Percentiles rank a stretch among this genome's conserved stretches.
These are phyloP conservation scores for Drosophila affinis DNA, from an alignment of 2,888 invertebrate genomes.

Conservation along the genomic window DNA sequence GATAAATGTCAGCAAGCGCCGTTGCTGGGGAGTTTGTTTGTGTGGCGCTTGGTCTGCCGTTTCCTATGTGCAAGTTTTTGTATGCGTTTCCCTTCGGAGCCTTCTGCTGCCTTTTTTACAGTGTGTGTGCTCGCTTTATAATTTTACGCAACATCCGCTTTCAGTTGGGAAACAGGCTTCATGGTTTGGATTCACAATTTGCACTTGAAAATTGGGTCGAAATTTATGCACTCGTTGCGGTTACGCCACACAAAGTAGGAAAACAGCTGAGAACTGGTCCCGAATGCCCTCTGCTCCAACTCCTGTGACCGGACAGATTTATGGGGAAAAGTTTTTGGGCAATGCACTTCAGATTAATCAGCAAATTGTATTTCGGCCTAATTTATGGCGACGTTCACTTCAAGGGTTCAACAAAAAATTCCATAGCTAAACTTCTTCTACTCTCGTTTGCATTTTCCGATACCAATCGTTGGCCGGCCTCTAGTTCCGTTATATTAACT, in stretches of 20 bases:
- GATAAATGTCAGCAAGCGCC: constrained; percentile 70
- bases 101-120: constrained; percentile 4
- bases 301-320: constrained; percentile 58
- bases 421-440: constrained; percentile 14
- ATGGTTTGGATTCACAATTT: constrained; percentile 48
- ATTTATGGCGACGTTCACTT: constrained; percentile 69
- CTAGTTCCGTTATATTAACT: constrained; percentile 10
- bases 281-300: not conserved
- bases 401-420: constrained; percentile 19
- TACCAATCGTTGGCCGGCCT: constrained; percentile 4
- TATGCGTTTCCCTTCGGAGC: constrained; percentile 37
- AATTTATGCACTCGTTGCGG: constrained; percentile 76
- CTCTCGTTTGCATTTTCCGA: constrained; percentile 7
- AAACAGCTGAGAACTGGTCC: constrained; percentile 48
- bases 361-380: constrained; percentile 77
- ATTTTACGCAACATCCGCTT: constrained; percentile 74
- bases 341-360: constrained; percentile 76
- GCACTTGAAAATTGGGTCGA: constrained; percentile 76
- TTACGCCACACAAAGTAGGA: constrained; percentile 45
- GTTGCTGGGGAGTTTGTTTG: constrained; percentile 47
- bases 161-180: constrained; percentile 21
- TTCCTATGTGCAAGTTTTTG: constrained; percentile 62
- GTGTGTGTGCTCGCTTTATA: constrained; percentile 48
- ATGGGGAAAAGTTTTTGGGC: constrained; percentile 71
- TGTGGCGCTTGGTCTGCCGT: constrained; percentile 37